phyloP scores from a whole-genome alignment of 2,888 invertebrate genomes.

The Cosmia pyralina region DNA sequence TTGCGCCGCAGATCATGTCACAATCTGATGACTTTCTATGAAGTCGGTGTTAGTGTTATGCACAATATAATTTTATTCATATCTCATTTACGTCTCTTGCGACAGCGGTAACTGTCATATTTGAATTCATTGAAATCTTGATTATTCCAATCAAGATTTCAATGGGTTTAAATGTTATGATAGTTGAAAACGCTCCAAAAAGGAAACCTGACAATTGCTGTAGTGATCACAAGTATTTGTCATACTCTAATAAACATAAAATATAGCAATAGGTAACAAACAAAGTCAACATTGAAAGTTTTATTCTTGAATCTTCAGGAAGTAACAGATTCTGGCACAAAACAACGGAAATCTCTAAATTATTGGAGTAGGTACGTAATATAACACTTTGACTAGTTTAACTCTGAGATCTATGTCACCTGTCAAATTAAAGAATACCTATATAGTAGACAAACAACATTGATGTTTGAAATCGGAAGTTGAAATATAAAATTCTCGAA shows the following conservation, averaged over 20 bases:
- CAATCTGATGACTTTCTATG: background rate
- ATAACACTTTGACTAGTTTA: slow-evolving; percentile 23
- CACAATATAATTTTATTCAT: background rate
- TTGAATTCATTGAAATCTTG: too few relatives aligned
- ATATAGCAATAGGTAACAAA: background rate
- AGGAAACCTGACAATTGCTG: too few relatives aligned
- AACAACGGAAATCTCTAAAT: slow-evolving; percentile 34
- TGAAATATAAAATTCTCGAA: background rate
- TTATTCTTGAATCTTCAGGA: slow-evolving; percentile 8
- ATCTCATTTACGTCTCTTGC: too few relatives aligned
- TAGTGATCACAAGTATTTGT: too few relatives aligned
- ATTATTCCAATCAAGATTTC: too few relatives aligned
- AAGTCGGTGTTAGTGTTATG: background rate
- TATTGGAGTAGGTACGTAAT: slow-evolving; percentile 23
- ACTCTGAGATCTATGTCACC: slow-evolving; percentile 22
- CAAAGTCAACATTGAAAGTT: background rate
- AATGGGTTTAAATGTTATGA: too few relatives aligned
- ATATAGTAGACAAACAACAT: background rate
- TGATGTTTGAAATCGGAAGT: background rate
- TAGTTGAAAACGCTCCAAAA: too few relatives aligned
- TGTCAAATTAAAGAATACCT: background rate
- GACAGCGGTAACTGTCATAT: too few relatives aligned
- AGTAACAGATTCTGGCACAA: slow-evolving; percentile 49
- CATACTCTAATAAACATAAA: too few relatives aligned
- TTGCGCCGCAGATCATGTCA: background rate